phyloP scores from a whole-genome alignment of 2,113 vertebrate species.

The Phalacrocorax pelagicus region DNA sequence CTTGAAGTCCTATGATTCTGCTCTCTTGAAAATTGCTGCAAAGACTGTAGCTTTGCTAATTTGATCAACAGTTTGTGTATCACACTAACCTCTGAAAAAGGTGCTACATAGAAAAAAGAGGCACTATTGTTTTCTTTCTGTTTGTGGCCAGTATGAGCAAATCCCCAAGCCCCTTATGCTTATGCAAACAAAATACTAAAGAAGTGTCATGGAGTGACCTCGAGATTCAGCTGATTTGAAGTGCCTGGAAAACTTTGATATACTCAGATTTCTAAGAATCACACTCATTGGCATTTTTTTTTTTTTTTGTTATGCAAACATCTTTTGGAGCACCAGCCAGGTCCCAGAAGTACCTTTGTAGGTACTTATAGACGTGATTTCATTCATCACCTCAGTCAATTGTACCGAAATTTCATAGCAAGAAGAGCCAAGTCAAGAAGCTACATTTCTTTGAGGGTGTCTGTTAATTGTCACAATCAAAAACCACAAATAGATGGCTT shows the following conservation, averaged over 20 bases:
- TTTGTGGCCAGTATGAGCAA: neutral
- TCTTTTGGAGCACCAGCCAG: neutral
- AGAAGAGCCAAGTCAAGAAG: conserved; percentile 18
- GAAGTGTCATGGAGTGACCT: neutral
- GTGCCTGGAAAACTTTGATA: neutral
- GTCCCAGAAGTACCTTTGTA: neutral
- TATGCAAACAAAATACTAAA: neutral
- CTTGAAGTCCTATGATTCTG: neutral
- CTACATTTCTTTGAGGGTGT: neutral
- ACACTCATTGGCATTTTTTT: neutral
- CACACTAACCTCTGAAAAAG: neutral
- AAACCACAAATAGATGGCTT: conserved; percentile 25
- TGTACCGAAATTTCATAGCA: conserved; percentile 43
- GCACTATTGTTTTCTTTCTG: neutral
- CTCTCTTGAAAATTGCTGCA: neutral
- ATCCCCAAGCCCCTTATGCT: neutral
- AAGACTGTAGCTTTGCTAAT: neutral
- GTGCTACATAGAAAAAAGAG: neutral
- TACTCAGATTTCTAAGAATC: conserved; percentile 7
- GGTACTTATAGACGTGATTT: conserved; percentile 23
- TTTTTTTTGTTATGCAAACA: neutral
- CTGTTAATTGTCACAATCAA: conserved; percentile 34
- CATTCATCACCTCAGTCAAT: conserved; percentile 46
- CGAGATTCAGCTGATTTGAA: neutral
- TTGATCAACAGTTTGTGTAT: neutral